Percentiles rank a stretch among this genome's conserved stretches.
These are phyloP conservation scores for Pollenia amentaria DNA, from an alignment of 2,888 invertebrate genomes.

Conservation along the genomic window DNA sequence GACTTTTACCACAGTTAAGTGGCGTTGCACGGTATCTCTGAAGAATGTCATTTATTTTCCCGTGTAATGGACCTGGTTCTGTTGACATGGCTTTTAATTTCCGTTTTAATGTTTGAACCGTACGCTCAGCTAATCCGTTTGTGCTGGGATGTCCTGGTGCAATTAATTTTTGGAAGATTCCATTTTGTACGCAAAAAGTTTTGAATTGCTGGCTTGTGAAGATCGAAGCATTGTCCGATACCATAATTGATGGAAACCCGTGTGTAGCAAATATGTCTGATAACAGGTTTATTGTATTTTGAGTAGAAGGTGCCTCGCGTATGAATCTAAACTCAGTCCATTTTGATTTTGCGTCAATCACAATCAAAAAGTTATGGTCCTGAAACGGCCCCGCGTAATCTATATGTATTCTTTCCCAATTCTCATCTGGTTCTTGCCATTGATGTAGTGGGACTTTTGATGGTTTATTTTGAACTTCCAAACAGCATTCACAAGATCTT, in stretches of 20 bases:
- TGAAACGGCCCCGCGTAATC: too few relatives aligned
- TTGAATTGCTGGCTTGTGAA: background rate
- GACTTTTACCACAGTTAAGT: slow-evolving; percentile 53
- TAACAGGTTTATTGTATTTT: slow-evolving; percentile 4
- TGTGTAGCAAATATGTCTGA: background rate
- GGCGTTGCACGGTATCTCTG: slow-evolving; percentile 57
- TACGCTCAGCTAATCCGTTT: slow-evolving; percentile 16
- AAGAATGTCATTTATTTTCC: slow-evolving; percentile 42
- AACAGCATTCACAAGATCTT: background rate
- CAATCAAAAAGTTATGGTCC: too few relatives aligned
- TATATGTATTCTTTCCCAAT: slow-evolving; percentile 3
- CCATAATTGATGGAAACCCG: slow-evolving; percentile 13
- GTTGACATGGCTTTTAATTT: slow-evolving; percentile 58
- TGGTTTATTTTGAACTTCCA: background rate
- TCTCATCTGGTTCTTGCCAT: slow-evolving; percentile 5
- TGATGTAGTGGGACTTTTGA: slow-evolving; percentile 10
- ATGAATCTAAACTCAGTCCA: background rate
- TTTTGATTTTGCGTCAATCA: too few relatives aligned
- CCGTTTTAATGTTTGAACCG: slow-evolving; percentile 53
- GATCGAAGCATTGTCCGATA: slow-evolving; percentile 19
- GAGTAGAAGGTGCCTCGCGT: slow-evolving; percentile 4
- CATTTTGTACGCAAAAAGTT: background rate
- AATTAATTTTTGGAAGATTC: slow-evolving; percentile 38
- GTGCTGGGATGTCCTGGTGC: slow-evolving; percentile 25
- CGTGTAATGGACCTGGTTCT: slow-evolving; percentile 49